A percentile compares a stretch with the other conserved stretches of the same genome.
Evolutionary conservation across 1,140 invertebrate genomes (phyloP).

Genomic region (Cyclina sinensis): DNA sequence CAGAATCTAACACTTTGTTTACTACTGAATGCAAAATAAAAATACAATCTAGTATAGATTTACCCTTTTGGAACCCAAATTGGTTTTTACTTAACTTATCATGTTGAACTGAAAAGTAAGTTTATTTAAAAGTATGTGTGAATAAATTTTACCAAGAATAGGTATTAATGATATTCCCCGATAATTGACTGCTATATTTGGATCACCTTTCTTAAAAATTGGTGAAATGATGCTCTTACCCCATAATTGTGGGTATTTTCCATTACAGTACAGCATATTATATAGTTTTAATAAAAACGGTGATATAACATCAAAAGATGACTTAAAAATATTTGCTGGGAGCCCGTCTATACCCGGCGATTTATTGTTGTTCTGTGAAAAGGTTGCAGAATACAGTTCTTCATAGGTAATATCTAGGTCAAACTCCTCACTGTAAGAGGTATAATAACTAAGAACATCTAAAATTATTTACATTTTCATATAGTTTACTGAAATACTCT

Average conservation of each 20-base stretch:
- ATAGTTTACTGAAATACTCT: neutral
- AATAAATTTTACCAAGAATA: slow-evolving; percentile 40
- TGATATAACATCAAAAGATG: slow-evolving; percentile 10
- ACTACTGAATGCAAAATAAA: slow-evolving; percentile 43
- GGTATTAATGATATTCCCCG: slow-evolving; percentile 12
- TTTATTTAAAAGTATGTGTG: slow-evolving; percentile 16
- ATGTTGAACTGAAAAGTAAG: slow-evolving; percentile 25
- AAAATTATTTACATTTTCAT: neutral
- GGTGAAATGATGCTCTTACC: neutral
- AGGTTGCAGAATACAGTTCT: neutral
- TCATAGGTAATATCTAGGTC: slow-evolving; percentile 13
- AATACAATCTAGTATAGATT: slow-evolving; percentile 29
- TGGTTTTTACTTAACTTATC: slow-evolving; percentile 20
- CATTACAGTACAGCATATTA: slow-evolving; percentile 13
- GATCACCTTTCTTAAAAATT: slow-evolving; percentile 20
- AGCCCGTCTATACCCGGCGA: slow-evolving; percentile 8
- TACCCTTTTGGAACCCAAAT: too few relatives aligned
- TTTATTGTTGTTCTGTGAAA: slow-evolving; percentile 28
- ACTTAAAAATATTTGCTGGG: slow-evolving; percentile 36
- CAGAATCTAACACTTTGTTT: neutral
- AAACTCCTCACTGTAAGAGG: slow-evolving; percentile 24
- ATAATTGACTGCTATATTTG: slow-evolving; percentile 16
- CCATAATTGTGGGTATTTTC: neutral
- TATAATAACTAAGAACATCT: too few relatives aligned
- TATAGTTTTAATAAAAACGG: slow-evolving; percentile 17